A percentile compares a stretch with the other conserved stretches of the same genome.
phyloP scores from a whole-genome alignment of 2,113 vertebrate species.

The Ammodytes dubius region DNA sequence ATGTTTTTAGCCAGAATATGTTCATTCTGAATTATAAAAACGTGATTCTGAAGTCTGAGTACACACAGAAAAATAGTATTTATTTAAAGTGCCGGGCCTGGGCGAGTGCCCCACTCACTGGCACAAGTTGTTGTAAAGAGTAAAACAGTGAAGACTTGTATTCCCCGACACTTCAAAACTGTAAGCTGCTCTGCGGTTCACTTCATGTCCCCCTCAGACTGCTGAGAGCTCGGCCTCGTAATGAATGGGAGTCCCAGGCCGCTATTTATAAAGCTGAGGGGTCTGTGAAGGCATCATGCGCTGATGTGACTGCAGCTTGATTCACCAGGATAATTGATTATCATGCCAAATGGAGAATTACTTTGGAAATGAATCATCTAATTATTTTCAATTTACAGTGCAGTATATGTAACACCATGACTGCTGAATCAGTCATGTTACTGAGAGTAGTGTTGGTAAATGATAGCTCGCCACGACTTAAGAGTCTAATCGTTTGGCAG shows the following conservation, averaged over 20 bases:
- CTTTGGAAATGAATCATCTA: conserved; percentile 20
- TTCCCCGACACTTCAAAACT: conserved; percentile 64
- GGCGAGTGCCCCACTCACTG: conserved; percentile 65
- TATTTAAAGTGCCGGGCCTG: conserved; percentile 71
- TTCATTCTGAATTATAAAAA: conserved; percentile 72
- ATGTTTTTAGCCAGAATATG: conserved; percentile 32
- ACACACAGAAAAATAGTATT: conserved; percentile 71
- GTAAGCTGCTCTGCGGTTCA: conserved; percentile 55
- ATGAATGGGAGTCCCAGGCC: conserved; percentile 55
- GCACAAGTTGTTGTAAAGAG: conserved; percentile 46
- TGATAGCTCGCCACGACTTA: not conserved
- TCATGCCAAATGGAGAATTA: conserved; percentile 11
- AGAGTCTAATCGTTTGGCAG: conserved; percentile 9
- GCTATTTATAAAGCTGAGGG: conserved; percentile 37
- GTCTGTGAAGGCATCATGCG: conserved; percentile 25
- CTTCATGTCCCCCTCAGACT: conserved; percentile 48
- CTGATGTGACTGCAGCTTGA: conserved; percentile 16
- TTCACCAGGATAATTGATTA: conserved; percentile 39
- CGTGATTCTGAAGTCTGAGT: conserved; percentile 61
- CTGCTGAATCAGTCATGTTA: not conserved
- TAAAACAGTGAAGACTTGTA: conserved; percentile 78
- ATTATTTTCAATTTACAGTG: conserved; percentile 22
- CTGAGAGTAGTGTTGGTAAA: not conserved
- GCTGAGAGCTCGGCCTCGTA: conserved; percentile 48
- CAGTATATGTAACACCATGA: conserved; percentile 1